Evolutionary conservation across 1,140 invertebrate species (phyloP), one percentile per base, ranked within the genome.

Genomic region (Drosophila arawakana): DNA sequence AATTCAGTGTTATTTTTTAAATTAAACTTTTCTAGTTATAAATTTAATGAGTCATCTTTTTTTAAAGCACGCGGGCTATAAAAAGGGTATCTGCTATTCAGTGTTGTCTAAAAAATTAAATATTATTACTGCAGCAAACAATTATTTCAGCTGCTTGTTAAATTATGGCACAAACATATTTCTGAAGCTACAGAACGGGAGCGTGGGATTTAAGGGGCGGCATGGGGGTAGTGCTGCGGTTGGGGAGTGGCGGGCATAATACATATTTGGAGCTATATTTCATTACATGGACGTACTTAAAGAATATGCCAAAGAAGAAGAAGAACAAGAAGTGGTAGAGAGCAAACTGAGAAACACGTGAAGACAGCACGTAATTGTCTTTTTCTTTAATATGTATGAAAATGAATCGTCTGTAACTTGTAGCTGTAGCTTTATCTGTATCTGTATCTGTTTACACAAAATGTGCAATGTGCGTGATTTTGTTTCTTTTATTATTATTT

Each of bases 381-480:
- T 77, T 78, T 21, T 1, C 18, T 21, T 21, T 21, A 21, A 59
- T 43, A 13, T 18, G 66, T 25, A 60, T 58, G 35, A 34, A 30
- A 39, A 8, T 59, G 15, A 21, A 59, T 47, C 30, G 2, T 54
- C 11, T 43, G 35, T 52, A 34, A 41, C 11, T 39, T 41, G 15
- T 49, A 69, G 57, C 47, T 43, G 59, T 68, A 68, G 73, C 37
- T 60, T 55, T 57, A 47, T 63, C 9, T 59, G 25, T 35, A 46
- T 62, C 52, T 67, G 46, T 63, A 37, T 72, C 61, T 72, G 63
- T 49, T 73, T 73, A 73, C 57, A 69, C 6, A 68, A 69, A 73
- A 73, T 73, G 65, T 73, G 71, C 71, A 73, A 60, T 73, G 65
- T 61, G 71, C 71, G 71, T 73, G 49, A 41, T 69, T 69, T 73